These are phyloP conservation scores for Acronicta leporina DNA, from an alignment of 2,888 invertebrate genomes.

Conservation along the genomic window DNA sequence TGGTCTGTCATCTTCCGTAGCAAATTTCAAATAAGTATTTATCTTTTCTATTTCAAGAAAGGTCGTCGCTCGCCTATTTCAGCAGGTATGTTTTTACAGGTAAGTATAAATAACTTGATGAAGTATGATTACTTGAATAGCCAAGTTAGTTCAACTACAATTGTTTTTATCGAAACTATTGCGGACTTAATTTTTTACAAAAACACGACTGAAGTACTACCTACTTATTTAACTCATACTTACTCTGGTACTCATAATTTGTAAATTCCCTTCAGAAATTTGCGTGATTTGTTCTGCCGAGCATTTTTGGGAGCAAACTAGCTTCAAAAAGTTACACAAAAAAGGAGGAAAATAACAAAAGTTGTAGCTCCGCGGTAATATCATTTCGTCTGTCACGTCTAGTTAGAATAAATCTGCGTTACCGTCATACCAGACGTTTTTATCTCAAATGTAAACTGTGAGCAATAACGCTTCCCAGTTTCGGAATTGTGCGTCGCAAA, in stretches of 20 bases:
- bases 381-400: slow-evolving; percentile 54
- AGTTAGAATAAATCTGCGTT: slow-evolving; percentile 60
- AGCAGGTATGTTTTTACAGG: too few species aligned
- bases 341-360: slow-evolving; percentile 28
- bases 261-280: slow-evolving; percentile 5
- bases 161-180: too few species aligned
- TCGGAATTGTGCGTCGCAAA: slow-evolving; percentile 65
- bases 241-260: not conserved
- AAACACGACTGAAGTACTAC: slow-evolving; percentile 3
- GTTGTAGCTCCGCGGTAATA: slow-evolving; percentile 30
- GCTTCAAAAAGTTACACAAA: slow-evolving; percentile 22
- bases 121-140: too few species aligned
- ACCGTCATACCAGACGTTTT: slow-evolving; percentile 71
- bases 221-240: too few species aligned
- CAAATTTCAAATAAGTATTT: too few species aligned
- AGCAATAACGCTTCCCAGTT: slow-evolving; percentile 67
- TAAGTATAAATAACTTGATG: too few species aligned
- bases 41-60: too few species aligned
- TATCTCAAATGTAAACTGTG: slow-evolving; percentile 77
- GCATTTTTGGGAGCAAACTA: not conserved
- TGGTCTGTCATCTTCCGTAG: too few species aligned
- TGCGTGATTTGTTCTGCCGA: slow-evolving; percentile 16
- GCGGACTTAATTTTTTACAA: not conserved
- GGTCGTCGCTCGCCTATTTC: too few species aligned
- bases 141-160: too few species aligned